Conservation (phyloP, 2,113 vertebrate species). For the Egretta garzetta region DNA sequence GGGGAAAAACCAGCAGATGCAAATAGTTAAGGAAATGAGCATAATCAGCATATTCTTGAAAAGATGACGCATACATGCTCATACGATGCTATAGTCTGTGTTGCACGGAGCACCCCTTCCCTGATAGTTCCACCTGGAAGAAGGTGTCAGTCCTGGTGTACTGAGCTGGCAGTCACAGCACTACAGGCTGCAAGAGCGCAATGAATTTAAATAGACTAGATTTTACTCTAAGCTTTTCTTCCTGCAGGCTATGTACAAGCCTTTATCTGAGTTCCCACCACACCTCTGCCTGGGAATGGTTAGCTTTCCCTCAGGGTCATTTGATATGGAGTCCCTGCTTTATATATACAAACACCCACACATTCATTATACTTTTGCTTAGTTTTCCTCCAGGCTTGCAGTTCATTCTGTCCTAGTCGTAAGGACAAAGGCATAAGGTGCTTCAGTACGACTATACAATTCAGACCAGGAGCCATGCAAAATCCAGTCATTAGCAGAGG, state of each 20-base stretch:
- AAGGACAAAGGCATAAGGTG: neutral
- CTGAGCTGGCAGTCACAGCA: neutral
- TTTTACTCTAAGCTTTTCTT: conserved; percentile 15
- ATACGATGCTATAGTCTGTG: neutral
- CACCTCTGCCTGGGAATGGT: conserved; percentile 65
- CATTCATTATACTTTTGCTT: conserved; percentile 50
- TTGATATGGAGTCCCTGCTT: conserved; percentile 41
- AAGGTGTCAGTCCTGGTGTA: neutral
- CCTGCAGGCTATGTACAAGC: conserved; percentile 11
- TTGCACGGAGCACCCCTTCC: neutral
- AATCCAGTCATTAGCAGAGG: neutral
- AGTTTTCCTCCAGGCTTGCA: neutral
- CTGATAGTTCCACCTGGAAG: neutral
- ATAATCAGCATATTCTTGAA: neutral
- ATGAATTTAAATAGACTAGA: neutral
- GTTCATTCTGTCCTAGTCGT: neutral
- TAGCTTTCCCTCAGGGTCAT: conserved; percentile 37
- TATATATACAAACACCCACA: conserved; percentile 55
- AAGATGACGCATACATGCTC: neutral
- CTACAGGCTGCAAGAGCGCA: neutral
- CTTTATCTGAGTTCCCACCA: conserved; percentile 68
- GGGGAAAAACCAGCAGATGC: neutral
- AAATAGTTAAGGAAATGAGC: neutral
- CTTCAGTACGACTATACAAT: neutral
- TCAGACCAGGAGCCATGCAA: neutral